A percentile compares a stretch with the other conserved stretches of the same genome.
Evolutionary conservation across 2,797 vertebrate species (phyloP).

Genomic region (Rhabdophis nuchalis): DNA sequence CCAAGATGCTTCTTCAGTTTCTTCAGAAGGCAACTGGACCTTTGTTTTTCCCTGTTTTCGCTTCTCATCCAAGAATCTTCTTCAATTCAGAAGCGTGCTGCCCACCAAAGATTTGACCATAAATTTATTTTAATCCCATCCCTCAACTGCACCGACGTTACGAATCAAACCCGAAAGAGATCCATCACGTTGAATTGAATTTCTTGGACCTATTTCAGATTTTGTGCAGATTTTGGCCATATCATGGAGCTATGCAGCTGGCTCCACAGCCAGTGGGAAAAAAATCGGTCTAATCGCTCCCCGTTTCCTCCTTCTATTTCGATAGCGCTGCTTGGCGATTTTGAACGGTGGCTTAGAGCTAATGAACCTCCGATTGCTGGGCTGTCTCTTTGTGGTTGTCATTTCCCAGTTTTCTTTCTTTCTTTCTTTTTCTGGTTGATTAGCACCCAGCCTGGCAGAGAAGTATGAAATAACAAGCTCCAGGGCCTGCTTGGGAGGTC

Average conservation of each 20-base stretch:
- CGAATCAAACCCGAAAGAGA: not conserved
- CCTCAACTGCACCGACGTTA: not conserved
- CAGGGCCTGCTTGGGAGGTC: slow-evolving; percentile 36
- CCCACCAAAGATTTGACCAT: not conserved
- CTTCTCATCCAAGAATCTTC: no score
- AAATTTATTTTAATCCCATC: not conserved
- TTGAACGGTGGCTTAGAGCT: slow-evolving; percentile 67
- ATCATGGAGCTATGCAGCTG: slow-evolving; percentile 38
- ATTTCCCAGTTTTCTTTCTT: slow-evolving; percentile 66
- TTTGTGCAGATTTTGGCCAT: slow-evolving; percentile 40
- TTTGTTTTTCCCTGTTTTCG: no score
- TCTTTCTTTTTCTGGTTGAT: slow-evolving; percentile 71
- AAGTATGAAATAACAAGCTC: slow-evolving; percentile 60
- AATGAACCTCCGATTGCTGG: slow-evolving; percentile 73
- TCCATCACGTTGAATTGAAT: not conserved
- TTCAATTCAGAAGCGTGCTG: not conserved
- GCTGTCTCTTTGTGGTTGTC: slow-evolving; percentile 74
- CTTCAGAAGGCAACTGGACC: no score
- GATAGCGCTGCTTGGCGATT: slow-evolving; percentile 48
- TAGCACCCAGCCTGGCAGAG: slow-evolving; percentile 68
- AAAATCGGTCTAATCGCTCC: not conserved
- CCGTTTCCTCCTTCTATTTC: slow-evolving; percentile 25
- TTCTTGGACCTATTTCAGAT: not conserved
- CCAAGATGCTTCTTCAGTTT: no score
- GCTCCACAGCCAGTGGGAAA: slow-evolving; percentile 17